Conservation (phyloP, 2,797 vertebrate species). For the Eulemur coronatus region DNA sequence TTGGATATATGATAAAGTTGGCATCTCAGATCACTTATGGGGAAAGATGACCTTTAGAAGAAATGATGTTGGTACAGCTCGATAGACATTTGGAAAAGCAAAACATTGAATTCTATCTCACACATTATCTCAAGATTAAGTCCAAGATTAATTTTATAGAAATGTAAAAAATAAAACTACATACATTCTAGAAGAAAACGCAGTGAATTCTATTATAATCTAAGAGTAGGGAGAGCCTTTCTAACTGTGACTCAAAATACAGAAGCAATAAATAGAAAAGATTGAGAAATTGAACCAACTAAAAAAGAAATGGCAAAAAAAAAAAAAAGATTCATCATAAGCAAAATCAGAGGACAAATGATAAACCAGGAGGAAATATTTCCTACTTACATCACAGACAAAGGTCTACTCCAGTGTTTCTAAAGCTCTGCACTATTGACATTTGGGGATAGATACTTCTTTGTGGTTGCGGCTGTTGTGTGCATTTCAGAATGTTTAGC, state of each 20-base stretch:
- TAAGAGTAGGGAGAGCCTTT: not conserved
- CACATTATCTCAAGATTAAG: not conserved
- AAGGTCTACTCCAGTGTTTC: not conserved
- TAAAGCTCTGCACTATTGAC: not conserved
- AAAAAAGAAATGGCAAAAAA: not conserved
- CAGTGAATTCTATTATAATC: not conserved
- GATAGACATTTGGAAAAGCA: not conserved
- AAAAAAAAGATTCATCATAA: not conserved
- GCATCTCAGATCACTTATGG: not conserved
- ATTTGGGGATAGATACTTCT: not conserved
- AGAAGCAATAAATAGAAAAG: conserved; percentile 5
- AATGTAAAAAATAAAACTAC: conserved; percentile 27
- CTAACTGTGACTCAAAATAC: conserved; percentile 23
- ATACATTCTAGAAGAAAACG: not conserved
- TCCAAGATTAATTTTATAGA: conserved; percentile 20
- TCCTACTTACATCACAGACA: not conserved
- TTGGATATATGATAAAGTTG: conserved; percentile 16
- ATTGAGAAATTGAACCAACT: not conserved
- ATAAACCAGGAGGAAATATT: not conserved
- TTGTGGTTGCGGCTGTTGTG: not conserved
- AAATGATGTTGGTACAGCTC: not conserved
- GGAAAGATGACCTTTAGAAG: conserved; percentile 39
- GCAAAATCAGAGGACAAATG: not conserved
- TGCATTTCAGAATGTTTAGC: not conserved
- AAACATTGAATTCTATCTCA: not conserved